Base-by-base conservation (phyloP, 2,113 vertebrate genomes). In the Lamprologus tigripictilis region DNA sequence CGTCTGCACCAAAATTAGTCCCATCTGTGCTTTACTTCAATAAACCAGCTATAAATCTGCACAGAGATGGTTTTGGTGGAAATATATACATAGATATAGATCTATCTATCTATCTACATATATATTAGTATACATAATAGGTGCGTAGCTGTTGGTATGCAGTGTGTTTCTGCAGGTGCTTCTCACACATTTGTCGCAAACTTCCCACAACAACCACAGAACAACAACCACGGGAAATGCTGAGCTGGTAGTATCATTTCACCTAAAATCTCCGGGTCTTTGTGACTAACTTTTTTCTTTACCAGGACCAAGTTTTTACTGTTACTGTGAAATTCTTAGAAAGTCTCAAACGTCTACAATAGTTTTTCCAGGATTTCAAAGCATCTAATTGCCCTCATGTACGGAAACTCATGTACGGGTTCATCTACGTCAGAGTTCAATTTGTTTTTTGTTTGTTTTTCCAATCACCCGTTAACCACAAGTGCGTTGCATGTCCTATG, bases 161-260 rank as follows among this genome's bases (percentile, higher is more conserved):
- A 71, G 21, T 42, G n/a, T 26, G 37, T 42, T 0, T 40, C 66
- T 71, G n/a, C 37, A 73, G 68, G n/a, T 45, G 68, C 8, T 73
- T 42, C 12, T 73, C 68, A 73, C 21, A 17, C 0, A 16, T 26
- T 42, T 45, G 5, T 73, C 13, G 21, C 37, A 73, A 45, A 73
- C 21, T 73, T 73, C 21, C 68, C 68, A 73, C 37, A 71, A 42
- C 19, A 40, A 71, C 66, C 66, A 71, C 66, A 71, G n/a, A 73
- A 42, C n/a, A 71, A 71, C 37, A 42, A 73, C 37, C 37, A 45
- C 37, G 8, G 37, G 68, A 73, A 73, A 45, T 45, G 37, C 37
- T 26, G 37, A 17, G 37, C 68, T 16, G 21, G 37, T 68, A 42
- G n/a, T 9, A 14, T 42, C 35, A 42, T 14, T 71, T 68, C 66